Evolutionary conservation across 2,888 invertebrate species (phyloP), one percentile per base, ranked within the genome.

Genomic region (Cheilosia pagana): DNA sequence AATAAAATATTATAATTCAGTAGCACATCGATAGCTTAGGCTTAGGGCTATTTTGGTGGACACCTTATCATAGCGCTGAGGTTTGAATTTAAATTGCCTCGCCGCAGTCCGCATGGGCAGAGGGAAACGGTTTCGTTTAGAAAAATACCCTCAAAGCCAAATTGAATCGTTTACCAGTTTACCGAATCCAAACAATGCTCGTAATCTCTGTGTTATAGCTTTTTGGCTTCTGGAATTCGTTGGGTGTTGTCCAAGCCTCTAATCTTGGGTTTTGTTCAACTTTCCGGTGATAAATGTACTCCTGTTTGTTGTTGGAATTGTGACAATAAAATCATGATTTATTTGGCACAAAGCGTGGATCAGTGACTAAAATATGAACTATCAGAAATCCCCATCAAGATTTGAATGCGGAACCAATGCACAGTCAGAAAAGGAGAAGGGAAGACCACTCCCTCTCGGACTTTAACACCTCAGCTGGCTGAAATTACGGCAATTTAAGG

Each of bases 91-190:
- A 53, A 78, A 68, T 65, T 59, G 25, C 52, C 43, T 16, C 8
- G 3, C 45, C 16, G 6, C 14, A 41, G 3, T 1, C 45, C 16
- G 6, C 14, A 41, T 41, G 19, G 53, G 57, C 25, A 23, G 31
- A n/a, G n/a, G n/a, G 35, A 41, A 28, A 35, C 48, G n/a, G 25
- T 19, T 39, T 19, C 50, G 75, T 52, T 76, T 52, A 67, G 19
- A 23, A 53, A 77, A 77, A 77, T 62, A 53, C 39, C 63, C 83
- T 45, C 25, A 65, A 55, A 83, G 78, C 65, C 31, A 70, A 83
- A 83, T 70, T 83, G 78, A 83, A 83, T 59, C 68, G 78, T 78
- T 74, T 74, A 78, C 77, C 60, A 68, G 52, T 60, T 76, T 48
- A 60, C 52, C 10, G 76, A 76, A 68, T 35, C 53, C 52, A 52